Percentiles rank a stretch among this genome's conserved stretches.
Conservation (phyloP, 37 sponge, comb jelly and placozoan genomes). For the Cladorhizidae sp. region DNA sequence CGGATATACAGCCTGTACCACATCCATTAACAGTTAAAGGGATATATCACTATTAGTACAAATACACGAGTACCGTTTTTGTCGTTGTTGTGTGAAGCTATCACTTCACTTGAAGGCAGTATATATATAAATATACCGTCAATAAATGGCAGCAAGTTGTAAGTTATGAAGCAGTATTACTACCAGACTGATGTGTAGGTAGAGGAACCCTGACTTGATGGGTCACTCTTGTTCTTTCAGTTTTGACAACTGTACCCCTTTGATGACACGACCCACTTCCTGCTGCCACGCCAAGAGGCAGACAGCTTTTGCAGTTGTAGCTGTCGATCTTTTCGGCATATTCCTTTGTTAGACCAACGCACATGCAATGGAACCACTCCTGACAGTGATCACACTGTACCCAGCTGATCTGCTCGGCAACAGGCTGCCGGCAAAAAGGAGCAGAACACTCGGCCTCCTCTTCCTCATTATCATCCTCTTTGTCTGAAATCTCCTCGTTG, state of each 20-base stretch:
- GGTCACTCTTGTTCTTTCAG: too few species aligned
- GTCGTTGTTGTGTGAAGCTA: too few species aligned
- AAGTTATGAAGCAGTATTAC: too few species aligned
- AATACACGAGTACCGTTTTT: too few species aligned
- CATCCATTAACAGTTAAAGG: too few species aligned
- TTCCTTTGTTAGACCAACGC: conserved; percentile 79
- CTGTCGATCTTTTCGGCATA: conserved; percentile 77
- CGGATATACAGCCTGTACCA: too few species aligned
- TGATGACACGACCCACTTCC: background rate
- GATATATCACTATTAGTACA: too few species aligned
- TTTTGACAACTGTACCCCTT: background rate
- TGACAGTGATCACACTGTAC: conserved; percentile 95
- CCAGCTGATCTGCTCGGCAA: conserved; percentile 81
- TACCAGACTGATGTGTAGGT: too few species aligned
- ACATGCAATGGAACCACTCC: conserved; percentile 89
- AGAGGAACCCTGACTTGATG: too few species aligned
- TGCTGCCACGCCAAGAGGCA: background rate
- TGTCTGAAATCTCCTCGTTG: conserved; percentile 46
- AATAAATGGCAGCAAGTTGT: too few species aligned
- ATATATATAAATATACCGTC: too few species aligned
- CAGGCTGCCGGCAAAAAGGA: conserved; percentile 65
- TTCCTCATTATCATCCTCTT: conserved; percentile 33
- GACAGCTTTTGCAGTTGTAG: conserved; percentile 61
- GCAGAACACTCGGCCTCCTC: conserved; percentile 76
- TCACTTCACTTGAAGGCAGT: too few species aligned